Conservation (phyloP, 1,140 invertebrate species). For the Megalonaias nervosa region DNA sequence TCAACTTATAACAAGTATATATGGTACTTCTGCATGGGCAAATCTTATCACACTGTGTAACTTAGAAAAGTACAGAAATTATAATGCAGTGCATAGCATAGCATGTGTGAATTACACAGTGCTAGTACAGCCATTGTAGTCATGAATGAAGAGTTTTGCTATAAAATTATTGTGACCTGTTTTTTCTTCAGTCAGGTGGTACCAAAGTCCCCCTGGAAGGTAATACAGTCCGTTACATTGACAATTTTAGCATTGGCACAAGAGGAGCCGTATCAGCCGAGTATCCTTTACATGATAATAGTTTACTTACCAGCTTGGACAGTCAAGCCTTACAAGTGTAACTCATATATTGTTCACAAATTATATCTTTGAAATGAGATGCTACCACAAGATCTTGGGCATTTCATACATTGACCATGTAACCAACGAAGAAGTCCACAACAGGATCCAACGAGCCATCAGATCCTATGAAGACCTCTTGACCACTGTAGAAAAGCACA, state of each 20-base stretch:
- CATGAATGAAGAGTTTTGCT: background rate
- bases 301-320: background rate
- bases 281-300: conserved; percentile 71
- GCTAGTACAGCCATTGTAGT: too few relatives aligned
- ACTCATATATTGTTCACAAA: background rate
- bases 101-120: background rate
- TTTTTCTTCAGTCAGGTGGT: conserved; percentile 82
- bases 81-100: background rate
- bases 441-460: too few relatives aligned
- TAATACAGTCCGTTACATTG: conserved; percentile 97
- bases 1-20: too few relatives aligned
- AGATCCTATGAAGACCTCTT: too few relatives aligned
- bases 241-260: conserved; percentile 98
- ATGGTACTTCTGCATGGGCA: too few relatives aligned
- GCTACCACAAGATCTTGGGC: background rate
- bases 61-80: too few relatives aligned
- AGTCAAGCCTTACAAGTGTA: background rate
- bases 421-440: too few relatives aligned
- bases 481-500: too few relatives aligned
- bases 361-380: background rate
- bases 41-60: too few relatives aligned
- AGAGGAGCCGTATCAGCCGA: conserved; percentile 95
- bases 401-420: too few relatives aligned
- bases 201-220: conserved; percentile 97
- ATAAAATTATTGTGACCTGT: background rate